phyloP scores from a whole-genome alignment of 2,797 vertebrate genomes.

The Falco cherrug region DNA sequence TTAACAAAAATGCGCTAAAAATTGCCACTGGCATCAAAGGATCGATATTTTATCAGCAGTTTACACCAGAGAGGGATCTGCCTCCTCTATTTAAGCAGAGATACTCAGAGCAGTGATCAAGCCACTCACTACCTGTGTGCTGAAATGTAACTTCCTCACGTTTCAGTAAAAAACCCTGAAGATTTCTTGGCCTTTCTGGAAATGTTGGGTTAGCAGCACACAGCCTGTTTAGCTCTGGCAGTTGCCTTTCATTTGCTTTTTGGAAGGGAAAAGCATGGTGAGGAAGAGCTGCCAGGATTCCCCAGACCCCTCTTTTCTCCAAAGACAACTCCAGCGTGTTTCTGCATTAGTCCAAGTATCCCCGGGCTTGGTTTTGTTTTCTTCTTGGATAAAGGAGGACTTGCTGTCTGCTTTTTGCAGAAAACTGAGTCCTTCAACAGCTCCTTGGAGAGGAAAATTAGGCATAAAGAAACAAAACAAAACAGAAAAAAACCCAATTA shows the following conservation, averaged over 20 bases:
- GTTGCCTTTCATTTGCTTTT: constrained; percentile 24
- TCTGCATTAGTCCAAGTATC: background rate
- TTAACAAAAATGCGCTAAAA: background rate
- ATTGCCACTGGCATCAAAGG: background rate
- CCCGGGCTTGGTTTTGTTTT: background rate
- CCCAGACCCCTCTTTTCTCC: constrained; percentile 13
- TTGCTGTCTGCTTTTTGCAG: background rate
- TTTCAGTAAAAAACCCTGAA: background rate
- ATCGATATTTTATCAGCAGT: background rate
- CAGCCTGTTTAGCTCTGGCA: background rate
- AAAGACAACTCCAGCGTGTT: background rate
- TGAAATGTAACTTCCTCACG: background rate
- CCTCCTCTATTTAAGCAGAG: background rate
- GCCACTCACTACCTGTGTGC: background rate
- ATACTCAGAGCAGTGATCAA: background rate
- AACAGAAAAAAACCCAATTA: background rate
- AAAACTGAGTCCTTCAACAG: background rate
- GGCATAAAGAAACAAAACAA: background rate
- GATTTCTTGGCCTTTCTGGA: constrained; percentile 1
- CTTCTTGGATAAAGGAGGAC: background rate
- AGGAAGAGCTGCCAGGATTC: constrained; percentile 15
- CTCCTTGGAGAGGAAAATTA: background rate
- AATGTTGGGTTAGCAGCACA: background rate
- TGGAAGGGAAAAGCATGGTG: background rate
- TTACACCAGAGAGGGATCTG: background rate